phyloP scores from a whole-genome alignment of 1,140 invertebrate genomes.

The Telenomus remus region DNA sequence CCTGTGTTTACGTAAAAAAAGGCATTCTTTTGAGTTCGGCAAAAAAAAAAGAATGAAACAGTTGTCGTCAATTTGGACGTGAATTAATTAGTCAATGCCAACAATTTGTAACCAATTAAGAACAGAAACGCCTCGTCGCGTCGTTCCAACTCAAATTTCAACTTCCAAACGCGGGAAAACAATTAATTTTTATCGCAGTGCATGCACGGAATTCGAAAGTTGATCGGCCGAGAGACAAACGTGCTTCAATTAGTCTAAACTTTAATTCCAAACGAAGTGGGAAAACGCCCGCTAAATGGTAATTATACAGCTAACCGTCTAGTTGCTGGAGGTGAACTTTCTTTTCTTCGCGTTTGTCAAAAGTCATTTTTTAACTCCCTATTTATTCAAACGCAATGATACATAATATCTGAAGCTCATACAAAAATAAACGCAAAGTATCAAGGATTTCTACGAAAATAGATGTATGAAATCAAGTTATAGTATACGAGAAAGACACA shows the following conservation, averaged over 20 bases:
- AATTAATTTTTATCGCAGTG: no score
- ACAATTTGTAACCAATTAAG: no score
- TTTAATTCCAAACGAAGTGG: conserved; percentile 19
- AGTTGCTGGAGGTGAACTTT: not conserved
- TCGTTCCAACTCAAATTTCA: no score
- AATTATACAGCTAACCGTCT: conserved; percentile 12
- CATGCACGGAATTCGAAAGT: conserved; percentile 1
- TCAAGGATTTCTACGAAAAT: conserved; percentile 46
- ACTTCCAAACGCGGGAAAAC: no score
- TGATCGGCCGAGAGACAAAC: conserved; percentile 10
- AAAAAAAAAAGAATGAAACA: no score
- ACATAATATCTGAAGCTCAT: conserved; percentile 34
- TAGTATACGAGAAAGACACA: conserved; percentile 1
- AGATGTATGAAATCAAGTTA: conserved; percentile 40
- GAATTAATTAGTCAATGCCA: no score
- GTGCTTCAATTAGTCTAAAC: conserved; percentile 15
- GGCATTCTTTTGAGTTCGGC: no score
- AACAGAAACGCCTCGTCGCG: no score
- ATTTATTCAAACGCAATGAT: conserved; percentile 19
- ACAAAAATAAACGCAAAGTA: conserved; percentile 49
- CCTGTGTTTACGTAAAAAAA: no score
- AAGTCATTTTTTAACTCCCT: not conserved
- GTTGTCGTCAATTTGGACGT: no score
- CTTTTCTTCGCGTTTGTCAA: conserved; percentile 4
- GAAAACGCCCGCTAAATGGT: conserved; percentile 23